These are phyloP conservation scores for Cryptops parisi DNA, from an alignment of 2,888 invertebrate species.

Conservation along the genomic window DNA sequence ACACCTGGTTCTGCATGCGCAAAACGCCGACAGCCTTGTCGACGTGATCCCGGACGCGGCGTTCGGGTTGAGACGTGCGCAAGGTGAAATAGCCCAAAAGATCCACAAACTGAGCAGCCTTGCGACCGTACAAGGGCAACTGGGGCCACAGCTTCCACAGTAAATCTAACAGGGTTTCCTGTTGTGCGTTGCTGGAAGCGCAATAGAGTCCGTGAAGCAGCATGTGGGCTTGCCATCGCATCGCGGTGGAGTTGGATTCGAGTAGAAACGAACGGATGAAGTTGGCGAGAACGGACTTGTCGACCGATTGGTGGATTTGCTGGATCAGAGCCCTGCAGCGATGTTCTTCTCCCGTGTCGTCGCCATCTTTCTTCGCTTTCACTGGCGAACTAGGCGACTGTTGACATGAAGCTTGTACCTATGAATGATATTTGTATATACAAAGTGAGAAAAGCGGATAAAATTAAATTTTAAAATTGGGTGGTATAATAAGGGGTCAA, in stretches of 20 bases:
- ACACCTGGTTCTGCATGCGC: constrained; percentile 70
- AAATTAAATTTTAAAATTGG: no score
- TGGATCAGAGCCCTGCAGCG: constrained; percentile 52
- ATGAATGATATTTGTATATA: no score
- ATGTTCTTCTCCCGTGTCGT: constrained; percentile 45
- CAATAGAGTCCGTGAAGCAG: constrained; percentile 67
- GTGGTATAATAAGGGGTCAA: no score
- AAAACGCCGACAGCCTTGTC: constrained; percentile 73
- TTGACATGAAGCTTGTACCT: no score
- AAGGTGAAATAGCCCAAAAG: constrained; percentile 87
- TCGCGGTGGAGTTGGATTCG: constrained; percentile 80
- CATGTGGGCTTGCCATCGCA: constrained; percentile 92
- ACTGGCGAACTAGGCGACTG: constrained; percentile 16
- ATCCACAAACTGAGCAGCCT: constrained; percentile 94
- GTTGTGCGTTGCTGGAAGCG: constrained; percentile 60
- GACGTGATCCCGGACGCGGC: constrained; percentile 54
- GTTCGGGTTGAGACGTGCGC: constrained; percentile 12
- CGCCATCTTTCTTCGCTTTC: constrained; percentile 23
- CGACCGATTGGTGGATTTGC: constrained; percentile 51
- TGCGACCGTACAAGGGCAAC: constrained; percentile 75
- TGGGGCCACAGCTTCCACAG: constrained; percentile 87
- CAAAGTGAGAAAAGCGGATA: no score
- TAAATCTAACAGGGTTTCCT: constrained; percentile 61
- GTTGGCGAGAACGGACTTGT: constrained; percentile 45
- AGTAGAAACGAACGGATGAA: constrained; percentile 82